Evolutionary conservation across 2,888 invertebrate species (phyloP).

Genomic region (Lamellibrachia columna): DNA sequence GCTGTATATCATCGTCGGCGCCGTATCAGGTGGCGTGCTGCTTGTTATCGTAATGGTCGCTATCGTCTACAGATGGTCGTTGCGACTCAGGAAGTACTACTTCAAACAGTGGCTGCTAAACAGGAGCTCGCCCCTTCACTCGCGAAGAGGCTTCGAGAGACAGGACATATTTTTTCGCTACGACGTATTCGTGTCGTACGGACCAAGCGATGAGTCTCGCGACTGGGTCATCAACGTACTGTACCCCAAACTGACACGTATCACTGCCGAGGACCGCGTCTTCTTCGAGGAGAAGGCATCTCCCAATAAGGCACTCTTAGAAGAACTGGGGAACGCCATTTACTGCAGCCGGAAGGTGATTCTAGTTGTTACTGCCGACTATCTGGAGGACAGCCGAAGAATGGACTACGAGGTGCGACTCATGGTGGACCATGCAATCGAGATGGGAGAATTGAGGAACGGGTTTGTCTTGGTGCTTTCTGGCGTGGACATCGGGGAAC

Average conservation of each 20-base stretch:
- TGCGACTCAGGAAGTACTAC: slow-evolving; percentile 24
- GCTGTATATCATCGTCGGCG: not conserved
- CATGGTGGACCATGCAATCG: slow-evolving; percentile 18
- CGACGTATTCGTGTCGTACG: slow-evolving; percentile 23
- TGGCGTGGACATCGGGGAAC: not conserved
- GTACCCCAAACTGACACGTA: slow-evolving; percentile 19
- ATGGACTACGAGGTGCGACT: slow-evolving; percentile 23
- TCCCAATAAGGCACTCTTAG: not conserved
- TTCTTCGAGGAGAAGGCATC: not conserved
- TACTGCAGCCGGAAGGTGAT: slow-evolving; percentile 22
- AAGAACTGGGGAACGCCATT: slow-evolving; percentile 18
- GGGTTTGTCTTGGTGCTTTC: not conserved
- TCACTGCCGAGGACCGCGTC: not conserved
- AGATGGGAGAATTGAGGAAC: not conserved
- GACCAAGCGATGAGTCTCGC: not conserved
- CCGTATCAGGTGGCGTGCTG: not conserved
- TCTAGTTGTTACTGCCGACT: slow-evolving; percentile 8
- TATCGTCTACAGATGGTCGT: slow-evolving; percentile 13
- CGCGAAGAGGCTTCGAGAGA: not conserved
- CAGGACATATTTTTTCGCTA: not conserved
- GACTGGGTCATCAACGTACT: slow-evolving; percentile 28
- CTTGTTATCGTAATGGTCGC: not conserved
- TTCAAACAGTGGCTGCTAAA: not conserved
- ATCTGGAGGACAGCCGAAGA: slow-evolving; percentile 8
- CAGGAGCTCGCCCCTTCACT: not conserved